phyloP scores from a whole-genome alignment of 2,113 vertebrate species.

The Thomomys bottae region DNA sequence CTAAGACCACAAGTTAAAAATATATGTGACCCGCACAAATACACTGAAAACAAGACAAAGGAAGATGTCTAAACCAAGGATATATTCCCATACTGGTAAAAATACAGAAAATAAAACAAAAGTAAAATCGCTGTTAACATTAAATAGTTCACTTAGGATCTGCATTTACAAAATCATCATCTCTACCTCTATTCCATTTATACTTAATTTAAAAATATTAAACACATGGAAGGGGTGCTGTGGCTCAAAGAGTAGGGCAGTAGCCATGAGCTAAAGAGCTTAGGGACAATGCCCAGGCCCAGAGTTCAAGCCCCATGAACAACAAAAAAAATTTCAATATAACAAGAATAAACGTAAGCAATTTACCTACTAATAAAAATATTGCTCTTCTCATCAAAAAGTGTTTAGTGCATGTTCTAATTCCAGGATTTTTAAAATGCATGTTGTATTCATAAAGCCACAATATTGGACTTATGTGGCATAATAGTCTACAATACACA shows the following conservation, averaged over 20 bases:
- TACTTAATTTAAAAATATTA: constrained; percentile 10
- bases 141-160: constrained; percentile 3
- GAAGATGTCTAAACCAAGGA: constrained; percentile 44
- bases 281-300: too few relatives aligned
- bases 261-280: too few relatives aligned
- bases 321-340: constrained; percentile 38
- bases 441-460: not conserved
- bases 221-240: too few relatives aligned
- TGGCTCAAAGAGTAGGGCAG: too few relatives aligned
- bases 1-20: constrained; percentile 33
- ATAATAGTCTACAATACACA: not conserved
- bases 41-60: constrained; percentile 16
- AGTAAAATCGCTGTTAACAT: not conserved
- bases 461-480: not conserved
- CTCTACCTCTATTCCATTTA: constrained; percentile 12
- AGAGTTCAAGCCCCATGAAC: too few relatives aligned
- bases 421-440: not conserved
- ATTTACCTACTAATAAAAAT: constrained; percentile 47
- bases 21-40: constrained; percentile 4
- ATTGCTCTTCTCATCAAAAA: constrained; percentile 45
- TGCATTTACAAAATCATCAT: not conserved
- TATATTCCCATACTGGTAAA: constrained; percentile 42
- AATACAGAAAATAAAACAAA: not conserved
- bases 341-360: constrained; percentile 35
- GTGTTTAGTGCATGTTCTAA: constrained; percentile 19